A percentile compares a stretch with the other conserved stretches of the same genome.
Evolutionary conservation across 2,888 invertebrate genomes (phyloP).

Genomic region (Tachina fera): DNA sequence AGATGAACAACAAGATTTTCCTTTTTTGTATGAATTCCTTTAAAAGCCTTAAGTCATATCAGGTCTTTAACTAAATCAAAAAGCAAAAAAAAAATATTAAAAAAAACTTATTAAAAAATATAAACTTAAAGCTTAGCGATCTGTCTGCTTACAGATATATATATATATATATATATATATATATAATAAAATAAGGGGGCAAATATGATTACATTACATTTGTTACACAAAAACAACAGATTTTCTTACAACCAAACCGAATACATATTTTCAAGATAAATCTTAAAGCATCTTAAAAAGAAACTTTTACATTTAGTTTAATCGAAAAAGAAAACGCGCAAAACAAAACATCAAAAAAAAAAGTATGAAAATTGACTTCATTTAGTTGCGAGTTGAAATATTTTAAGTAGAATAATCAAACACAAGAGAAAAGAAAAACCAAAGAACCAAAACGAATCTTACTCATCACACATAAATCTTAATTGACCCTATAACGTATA

Average conservation of each 20-base stretch:
- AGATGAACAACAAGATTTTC: conserved; percentile 56
- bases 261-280: conserved; percentile 54
- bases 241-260: conserved; percentile 49
- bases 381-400: conserved; percentile 49
- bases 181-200: conserved; percentile 23
- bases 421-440: not conserved
- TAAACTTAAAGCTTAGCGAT: conserved; percentile 25
- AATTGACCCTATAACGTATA: conserved; percentile 77
- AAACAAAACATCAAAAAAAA: conserved; percentile 8
- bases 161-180: not conserved
- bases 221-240: conserved; percentile 41
- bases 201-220: conserved; percentile 55
- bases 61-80: conserved; percentile 36
- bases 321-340: conserved; percentile 29
- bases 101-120: conserved; percentile 6
- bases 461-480: conserved; percentile 71
- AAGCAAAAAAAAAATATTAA: not conserved
- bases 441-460: conserved; percentile 46
- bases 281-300: conserved; percentile 56
- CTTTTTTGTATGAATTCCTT: conserved; percentile 40
- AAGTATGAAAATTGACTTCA: conserved; percentile 49
- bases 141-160: not conserved
- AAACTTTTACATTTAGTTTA: conserved; percentile 61
- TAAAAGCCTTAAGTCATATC: conserved; percentile 58
- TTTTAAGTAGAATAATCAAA: conserved; percentile 57